These are phyloP conservation scores for Scaptomyza polygonia DNA, from an alignment of 2,888 invertebrate genomes.

Conservation along the genomic window DNA sequence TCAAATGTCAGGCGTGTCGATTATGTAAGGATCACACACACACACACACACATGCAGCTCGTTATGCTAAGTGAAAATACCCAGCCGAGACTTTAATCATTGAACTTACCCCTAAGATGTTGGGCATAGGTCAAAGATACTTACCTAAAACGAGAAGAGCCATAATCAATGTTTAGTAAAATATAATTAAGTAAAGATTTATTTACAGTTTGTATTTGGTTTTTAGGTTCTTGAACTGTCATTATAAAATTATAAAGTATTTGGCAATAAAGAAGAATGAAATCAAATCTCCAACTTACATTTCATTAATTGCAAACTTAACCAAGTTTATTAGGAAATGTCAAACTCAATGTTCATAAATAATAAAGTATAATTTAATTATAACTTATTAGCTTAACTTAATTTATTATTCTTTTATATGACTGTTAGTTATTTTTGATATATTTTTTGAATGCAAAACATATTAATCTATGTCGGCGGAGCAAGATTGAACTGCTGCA, in stretches of 20 bases:
- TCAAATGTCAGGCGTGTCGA: conserved; percentile 61
- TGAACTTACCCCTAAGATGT: conserved; percentile 34
- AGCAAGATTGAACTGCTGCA: background rate
- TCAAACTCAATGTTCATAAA: too few species aligned
- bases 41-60: conserved; percentile 62
- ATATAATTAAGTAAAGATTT: background rate
- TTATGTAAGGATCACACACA: conserved; percentile 62
- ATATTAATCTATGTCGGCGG: background rate
- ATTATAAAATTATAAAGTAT: too few species aligned
- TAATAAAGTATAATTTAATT: too few species aligned
- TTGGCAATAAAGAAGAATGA: too few species aligned
- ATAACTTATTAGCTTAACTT: too few species aligned
- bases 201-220: background rate
- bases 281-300: too few species aligned
- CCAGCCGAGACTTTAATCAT: background rate
- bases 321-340: too few species aligned
- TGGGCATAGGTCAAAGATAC: background rate
- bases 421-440: too few species aligned
- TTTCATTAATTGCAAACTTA: too few species aligned
- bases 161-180: conserved; percentile 13
- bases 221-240: too few species aligned
- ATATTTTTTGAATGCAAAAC: too few species aligned
- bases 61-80: background rate
- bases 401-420: background rate
- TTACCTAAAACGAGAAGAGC: conserved; percentile 51